Percentiles rank a stretch among this genome's conserved stretches.
These are phyloP conservation scores for Paracentrotus lividus DNA, from an alignment of 53 echinoderm and acorn worm genomes.

Conservation along the genomic window DNA sequence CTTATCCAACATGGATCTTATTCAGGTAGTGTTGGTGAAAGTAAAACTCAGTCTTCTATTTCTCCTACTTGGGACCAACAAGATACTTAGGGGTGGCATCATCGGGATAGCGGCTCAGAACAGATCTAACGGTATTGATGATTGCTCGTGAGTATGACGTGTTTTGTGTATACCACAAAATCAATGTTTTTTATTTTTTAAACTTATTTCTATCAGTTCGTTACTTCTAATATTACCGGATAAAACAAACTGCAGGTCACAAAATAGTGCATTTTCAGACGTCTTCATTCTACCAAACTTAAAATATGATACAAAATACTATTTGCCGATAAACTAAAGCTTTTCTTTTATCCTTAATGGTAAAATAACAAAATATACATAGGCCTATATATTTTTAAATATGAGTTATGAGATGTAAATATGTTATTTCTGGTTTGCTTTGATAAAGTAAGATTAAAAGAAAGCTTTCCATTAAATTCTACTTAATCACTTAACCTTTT, in stretches of 20 bases:
- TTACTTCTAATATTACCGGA: neutral
- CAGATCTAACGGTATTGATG: slow-evolving; percentile 3
- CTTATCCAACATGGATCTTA: neutral
- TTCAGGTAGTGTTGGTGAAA: neutral
- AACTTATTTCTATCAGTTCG: neutral
- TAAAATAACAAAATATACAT: too few relatives aligned
- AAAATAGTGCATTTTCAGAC: neutral
- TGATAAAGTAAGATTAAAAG: too few relatives aligned
- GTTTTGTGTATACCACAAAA: neutral
- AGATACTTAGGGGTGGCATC: slow-evolving; percentile 21
- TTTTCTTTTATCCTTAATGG: too few relatives aligned
- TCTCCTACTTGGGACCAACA: neutral
- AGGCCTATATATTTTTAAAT: too few relatives aligned
- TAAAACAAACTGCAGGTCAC: neutral
- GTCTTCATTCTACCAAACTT: neutral
- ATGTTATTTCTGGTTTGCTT: too few relatives aligned
- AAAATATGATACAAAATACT: too few relatives aligned
- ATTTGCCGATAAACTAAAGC: too few relatives aligned
- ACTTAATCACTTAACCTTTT: too few relatives aligned
- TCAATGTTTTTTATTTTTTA: neutral
- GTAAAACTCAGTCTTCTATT: neutral
- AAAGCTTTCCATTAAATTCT: too few relatives aligned
- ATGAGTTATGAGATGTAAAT: too few relatives aligned
- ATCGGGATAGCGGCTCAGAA: slow-evolving; percentile 19
- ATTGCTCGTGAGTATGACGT: slow-evolving; percentile 43